Conservation (phyloP, 2,888 invertebrate genomes). For the Diogma glabrata region DNA sequence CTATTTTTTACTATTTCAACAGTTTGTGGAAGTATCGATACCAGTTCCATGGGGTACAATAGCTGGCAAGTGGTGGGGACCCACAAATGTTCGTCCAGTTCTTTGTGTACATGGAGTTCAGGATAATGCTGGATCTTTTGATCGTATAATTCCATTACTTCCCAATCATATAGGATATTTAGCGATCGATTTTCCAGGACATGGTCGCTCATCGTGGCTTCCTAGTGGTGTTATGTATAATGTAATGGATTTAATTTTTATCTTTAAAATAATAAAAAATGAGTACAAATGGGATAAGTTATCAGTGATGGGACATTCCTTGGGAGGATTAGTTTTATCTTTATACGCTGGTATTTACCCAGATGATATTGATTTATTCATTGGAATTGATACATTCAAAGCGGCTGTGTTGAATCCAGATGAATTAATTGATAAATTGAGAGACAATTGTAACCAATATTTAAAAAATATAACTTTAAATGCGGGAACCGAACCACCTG, state of each 20-base stretch:
- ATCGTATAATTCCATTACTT: conserved; percentile 53
- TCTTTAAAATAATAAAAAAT: conserved; percentile 45
- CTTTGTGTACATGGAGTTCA: conserved; percentile 68
- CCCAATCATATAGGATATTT: conserved; percentile 39
- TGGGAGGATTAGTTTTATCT: conserved; percentile 50
- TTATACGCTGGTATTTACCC: conserved; percentile 50
- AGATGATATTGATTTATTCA: conserved; percentile 36
- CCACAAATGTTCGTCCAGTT: conserved; percentile 48
- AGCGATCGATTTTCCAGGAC: conserved; percentile 57
- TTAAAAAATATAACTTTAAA: conserved; percentile 4
- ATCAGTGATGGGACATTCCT: conserved; percentile 55
- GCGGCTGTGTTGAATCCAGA: conserved; percentile 19
- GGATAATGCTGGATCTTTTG: conserved; percentile 65
- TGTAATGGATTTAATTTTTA: conserved; percentile 33
- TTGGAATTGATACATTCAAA: conserved; percentile 30
- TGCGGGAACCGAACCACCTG: conserved; percentile 42
- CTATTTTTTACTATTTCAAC: too few species aligned
- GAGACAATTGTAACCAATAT: conserved; percentile 27
- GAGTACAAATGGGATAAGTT: conserved; percentile 58
- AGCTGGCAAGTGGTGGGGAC: conserved; percentile 60
- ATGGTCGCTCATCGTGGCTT: conserved; percentile 56
- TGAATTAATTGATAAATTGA: conserved; percentile 34
- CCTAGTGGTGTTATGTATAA: conserved; percentile 47
- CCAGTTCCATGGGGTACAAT: conserved; percentile 58
- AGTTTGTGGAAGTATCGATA: conserved; percentile 56